Conservation (phyloP, 2,113 vertebrate genomes). For the Lanius collurio region DNA sequence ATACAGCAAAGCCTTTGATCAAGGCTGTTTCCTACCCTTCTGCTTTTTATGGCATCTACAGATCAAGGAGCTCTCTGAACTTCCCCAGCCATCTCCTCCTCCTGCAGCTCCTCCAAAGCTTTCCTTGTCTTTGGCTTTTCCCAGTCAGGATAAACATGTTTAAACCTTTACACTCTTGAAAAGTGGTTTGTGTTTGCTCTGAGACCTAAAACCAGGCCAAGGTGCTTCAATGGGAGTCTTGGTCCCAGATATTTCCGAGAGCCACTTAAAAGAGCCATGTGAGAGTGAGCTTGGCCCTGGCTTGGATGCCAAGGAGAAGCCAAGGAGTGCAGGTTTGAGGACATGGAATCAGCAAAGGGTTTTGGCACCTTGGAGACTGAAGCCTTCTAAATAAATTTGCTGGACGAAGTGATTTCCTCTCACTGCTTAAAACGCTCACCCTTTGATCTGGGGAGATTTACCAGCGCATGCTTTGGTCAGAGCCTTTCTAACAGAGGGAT, state of each 20-base stretch:
- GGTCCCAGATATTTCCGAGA: not conserved
- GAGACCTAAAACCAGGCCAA: not conserved
- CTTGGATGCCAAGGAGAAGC: not conserved
- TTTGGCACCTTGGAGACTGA: not conserved
- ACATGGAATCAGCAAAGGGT: not conserved
- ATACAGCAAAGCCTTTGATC: not conserved
- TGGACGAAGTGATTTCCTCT: not conserved
- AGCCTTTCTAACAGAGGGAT: not conserved
- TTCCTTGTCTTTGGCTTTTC: not conserved
- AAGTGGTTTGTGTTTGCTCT: not conserved
- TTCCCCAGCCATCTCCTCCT: fast-evolving
- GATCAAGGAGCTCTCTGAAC: not conserved
- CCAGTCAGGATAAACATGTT: not conserved
- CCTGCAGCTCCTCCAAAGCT: not conserved
- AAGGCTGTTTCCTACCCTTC: not conserved
- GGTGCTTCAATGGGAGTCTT: not conserved
- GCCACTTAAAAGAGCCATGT: fast-evolving
- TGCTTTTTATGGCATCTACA: not conserved
- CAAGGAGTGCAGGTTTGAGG: not conserved
- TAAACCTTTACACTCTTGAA: not conserved
- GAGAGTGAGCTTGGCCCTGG: not conserved
- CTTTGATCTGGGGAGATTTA: not conserved
- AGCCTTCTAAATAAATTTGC: not conserved
- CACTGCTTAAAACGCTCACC: not conserved
- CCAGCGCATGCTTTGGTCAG: not conserved